Conservation (phyloP, 2,113 vertebrate genomes). For the Caranx ignobilis region DNA sequence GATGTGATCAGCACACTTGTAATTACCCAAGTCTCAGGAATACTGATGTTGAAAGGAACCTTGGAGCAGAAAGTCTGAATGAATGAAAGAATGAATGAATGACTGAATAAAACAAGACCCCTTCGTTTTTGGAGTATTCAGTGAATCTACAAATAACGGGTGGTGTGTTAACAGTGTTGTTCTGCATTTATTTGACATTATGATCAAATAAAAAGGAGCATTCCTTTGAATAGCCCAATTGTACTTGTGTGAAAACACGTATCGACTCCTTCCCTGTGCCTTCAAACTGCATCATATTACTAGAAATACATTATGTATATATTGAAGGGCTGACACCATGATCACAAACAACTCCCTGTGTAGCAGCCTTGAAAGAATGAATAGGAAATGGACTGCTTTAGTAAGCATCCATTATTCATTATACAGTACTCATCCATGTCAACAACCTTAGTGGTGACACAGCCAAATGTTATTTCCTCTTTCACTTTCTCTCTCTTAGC, state of each 20-base stretch:
- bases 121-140: not conserved
- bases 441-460: constrained; percentile 62
- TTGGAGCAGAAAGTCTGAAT: not conserved
- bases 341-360: constrained; percentile 65
- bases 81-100: not conserved
- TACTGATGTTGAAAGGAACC: constrained; percentile 35
- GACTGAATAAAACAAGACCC: constrained; percentile 20
- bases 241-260: constrained; percentile 35
- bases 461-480: constrained; percentile 58
- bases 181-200: not conserved
- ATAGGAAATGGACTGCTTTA: constrained; percentile 70
- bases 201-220: constrained; percentile 18
- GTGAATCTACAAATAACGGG: not conserved
- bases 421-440: constrained; percentile 56
- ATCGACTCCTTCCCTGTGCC: constrained; percentile 18
- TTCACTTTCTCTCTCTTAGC: constrained; percentile 7
- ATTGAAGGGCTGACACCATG: constrained; percentile 49
- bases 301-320: constrained; percentile 43
- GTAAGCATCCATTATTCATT: constrained; percentile 77
- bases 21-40: constrained; percentile 29
- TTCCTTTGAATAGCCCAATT: constrained; percentile 9
- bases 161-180: not conserved
- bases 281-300: constrained; percentile 27
- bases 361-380: constrained; percentile 59
- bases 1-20: constrained; percentile 28